A percentile compares a stretch with the other conserved stretches of the same genome.
phyloP scores from a whole-genome alignment of 2,113 vertebrate species.

The Pipa parva region DNA sequence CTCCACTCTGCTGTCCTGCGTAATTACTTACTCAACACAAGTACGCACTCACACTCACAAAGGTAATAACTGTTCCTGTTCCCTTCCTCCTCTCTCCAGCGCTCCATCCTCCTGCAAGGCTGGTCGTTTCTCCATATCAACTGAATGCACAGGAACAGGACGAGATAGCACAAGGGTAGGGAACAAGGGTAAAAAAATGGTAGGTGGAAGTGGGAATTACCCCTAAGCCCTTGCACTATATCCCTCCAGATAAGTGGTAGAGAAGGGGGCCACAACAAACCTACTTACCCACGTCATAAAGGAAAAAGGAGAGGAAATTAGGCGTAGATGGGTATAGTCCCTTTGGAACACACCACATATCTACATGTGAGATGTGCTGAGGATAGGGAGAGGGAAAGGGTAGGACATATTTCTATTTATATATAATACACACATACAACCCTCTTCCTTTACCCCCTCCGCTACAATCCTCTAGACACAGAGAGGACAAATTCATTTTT shows the following conservation, averaged over 20 bases:
- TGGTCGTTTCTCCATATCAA: not conserved
- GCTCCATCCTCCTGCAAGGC: constrained; percentile 30
- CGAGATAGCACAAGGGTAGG: not conserved
- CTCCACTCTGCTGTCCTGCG: not conserved
- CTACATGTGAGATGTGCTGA: not conserved
- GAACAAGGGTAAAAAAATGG: not conserved
- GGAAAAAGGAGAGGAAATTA: not conserved
- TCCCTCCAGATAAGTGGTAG: constrained; percentile 35
- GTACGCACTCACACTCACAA: no score
- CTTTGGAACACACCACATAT: constrained; percentile 7
- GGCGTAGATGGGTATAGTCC: not conserved
- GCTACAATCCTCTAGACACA: not conserved
- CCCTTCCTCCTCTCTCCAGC: not conserved
- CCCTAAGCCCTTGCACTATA: constrained; percentile 19
- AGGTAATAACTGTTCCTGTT: no score
- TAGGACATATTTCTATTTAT: constrained; percentile 12
- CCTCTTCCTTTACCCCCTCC: constrained; percentile 19
- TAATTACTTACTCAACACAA: no score
- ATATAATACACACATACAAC: constrained; percentile 16
- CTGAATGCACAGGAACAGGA: not conserved
- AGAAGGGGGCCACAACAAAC: not conserved
- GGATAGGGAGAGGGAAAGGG: not conserved
- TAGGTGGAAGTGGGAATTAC: not conserved
- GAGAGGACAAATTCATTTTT: not conserved
- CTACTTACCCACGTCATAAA: not conserved